A percentile compares a stretch with the other conserved stretches of the same genome.
phyloP scores from a whole-genome alignment of 2,888 invertebrate species.

The Actias luna region DNA sequence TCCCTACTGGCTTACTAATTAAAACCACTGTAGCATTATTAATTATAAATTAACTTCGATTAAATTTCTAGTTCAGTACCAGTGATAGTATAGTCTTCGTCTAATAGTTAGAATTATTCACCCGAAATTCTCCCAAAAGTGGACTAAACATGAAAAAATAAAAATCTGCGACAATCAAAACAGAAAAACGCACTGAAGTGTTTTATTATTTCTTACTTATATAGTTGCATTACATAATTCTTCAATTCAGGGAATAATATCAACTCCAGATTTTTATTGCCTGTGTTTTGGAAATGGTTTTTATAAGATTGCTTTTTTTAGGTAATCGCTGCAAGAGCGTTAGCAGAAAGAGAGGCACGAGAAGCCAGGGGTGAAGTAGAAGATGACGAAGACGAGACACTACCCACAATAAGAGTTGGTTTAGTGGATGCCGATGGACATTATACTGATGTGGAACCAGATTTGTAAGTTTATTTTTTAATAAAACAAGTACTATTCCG shows the following conservation, averaged over 20 bases:
- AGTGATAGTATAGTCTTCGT: too few relatives aligned
- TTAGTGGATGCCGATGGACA: slow-evolving; percentile 73
- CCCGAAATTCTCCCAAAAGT: too few relatives aligned
- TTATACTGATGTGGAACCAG: slow-evolving; percentile 75
- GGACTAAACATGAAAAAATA: too few relatives aligned
- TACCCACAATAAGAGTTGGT: slow-evolving; percentile 73
- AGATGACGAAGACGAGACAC: slow-evolving; percentile 72
- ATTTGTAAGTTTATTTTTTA: slow-evolving; percentile 57
- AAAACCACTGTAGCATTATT: too few relatives aligned
- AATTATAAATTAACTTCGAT: too few relatives aligned
- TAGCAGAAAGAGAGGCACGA: slow-evolving; percentile 73
- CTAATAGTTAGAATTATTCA: too few relatives aligned
- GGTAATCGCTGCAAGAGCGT: slow-evolving; percentile 76
- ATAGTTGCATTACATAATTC: too few relatives aligned
- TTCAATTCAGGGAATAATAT: neutral
- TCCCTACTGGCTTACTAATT: too few relatives aligned
- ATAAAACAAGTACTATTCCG: neutral
- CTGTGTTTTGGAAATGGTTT: neutral
- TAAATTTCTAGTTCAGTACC: too few relatives aligned
- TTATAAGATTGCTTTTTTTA: slow-evolving; percentile 26
- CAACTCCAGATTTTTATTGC: neutral
- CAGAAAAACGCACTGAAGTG: too few relatives aligned
- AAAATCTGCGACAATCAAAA: too few relatives aligned
- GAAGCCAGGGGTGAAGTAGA: slow-evolving; percentile 73
- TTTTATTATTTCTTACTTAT: too few relatives aligned